Evolutionary conservation across 1,140 invertebrate species (phyloP).

Genomic region (Physella acuta): DNA sequence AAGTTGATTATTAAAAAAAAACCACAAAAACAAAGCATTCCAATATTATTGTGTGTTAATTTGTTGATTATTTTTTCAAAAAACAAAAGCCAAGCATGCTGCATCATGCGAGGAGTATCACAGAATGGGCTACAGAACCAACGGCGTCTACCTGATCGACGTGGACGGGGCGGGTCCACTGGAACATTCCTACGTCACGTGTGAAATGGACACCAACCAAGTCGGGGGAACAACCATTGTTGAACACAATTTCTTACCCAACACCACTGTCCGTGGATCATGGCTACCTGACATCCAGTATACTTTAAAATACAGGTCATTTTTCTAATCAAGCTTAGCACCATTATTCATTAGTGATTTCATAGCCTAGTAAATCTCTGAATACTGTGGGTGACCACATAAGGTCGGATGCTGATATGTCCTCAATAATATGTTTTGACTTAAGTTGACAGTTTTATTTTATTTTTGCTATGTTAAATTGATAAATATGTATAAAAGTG

Average conservation of each 20-base stretch:
- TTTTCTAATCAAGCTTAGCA: too few species aligned
- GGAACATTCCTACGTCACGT: constrained; percentile 85
- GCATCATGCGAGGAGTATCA: constrained; percentile 91
- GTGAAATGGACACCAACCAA: constrained; percentile 78
- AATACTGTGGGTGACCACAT: too few species aligned
- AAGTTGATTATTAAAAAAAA: too few species aligned
- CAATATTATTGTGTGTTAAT: too few species aligned
- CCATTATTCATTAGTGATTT: too few species aligned
- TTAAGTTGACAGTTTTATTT: too few species aligned
- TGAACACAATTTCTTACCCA: constrained; percentile 80
- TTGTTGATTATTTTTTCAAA: constrained; percentile 26
- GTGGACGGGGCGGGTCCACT: constrained; percentile 90
- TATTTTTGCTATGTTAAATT: too few species aligned
- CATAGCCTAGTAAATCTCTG: too few species aligned
- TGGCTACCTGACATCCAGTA: constrained; percentile 40
- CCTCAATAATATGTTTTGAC: too few species aligned
- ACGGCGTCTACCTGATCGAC: constrained; percentile 85
- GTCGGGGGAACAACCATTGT: constrained; percentile 85
- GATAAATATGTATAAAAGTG: too few species aligned
- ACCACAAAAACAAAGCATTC: too few species aligned
- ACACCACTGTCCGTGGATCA: constrained; percentile 37
- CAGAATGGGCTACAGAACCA: constrained; percentile 77
- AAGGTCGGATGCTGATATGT: too few species aligned
- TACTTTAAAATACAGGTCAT: constrained; percentile 47
- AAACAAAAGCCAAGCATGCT: constrained; percentile 72